Base-by-base conservation (phyloP, 2,113 vertebrate species). In the Chaenocephalus aceratus region DNA sequence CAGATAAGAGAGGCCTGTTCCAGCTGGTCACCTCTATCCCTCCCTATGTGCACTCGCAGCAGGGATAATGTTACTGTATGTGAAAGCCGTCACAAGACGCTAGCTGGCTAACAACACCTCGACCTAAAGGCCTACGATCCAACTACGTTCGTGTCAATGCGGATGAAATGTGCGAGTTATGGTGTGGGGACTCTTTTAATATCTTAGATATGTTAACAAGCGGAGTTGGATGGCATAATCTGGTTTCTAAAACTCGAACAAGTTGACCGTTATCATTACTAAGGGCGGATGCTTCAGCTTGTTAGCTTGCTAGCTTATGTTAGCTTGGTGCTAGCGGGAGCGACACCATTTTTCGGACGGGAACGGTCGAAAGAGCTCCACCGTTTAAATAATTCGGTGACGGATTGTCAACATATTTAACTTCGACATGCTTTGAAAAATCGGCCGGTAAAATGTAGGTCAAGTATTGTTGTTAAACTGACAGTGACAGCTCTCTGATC, bases 221-320 rank as follows among this genome's bases (percentile, higher is more conserved):
- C 2, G 7, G 12, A 1, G 13, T 3, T 23, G 1, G 8, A 5
- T 26, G 0, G 9, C 44, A 54, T 63, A 62, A 49, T n/a, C 45
- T 34, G 21, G 56, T 65, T 44, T 45, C 3, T 26, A 9, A 4
- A 6, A n/a, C 49, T 65, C 46, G 80, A 67, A 41, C 58, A 80
- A 23, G 79, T 18, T 66, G 45, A 34, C 13, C 6, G 30, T 1
- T 75, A 11, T 36, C 41, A 15, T 23, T 4, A n/a, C 60, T 65
- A 41, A 91, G 93, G 93, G 93, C 93, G 93, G 91, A 94, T 93
- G 86, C 93, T 84, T 77, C 72, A 10, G 58, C 48, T 64, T 72
- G 54, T 45, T 75, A 72, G 51, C 60, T 72, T 51, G 51, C 26
- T 65, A 73, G 1, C 14, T 66, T 49, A 15, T 1, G 36, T 65